Evolutionary conservation across 2,797 vertebrate genomes (phyloP).

Genomic region (Danionella dracula): DNA sequence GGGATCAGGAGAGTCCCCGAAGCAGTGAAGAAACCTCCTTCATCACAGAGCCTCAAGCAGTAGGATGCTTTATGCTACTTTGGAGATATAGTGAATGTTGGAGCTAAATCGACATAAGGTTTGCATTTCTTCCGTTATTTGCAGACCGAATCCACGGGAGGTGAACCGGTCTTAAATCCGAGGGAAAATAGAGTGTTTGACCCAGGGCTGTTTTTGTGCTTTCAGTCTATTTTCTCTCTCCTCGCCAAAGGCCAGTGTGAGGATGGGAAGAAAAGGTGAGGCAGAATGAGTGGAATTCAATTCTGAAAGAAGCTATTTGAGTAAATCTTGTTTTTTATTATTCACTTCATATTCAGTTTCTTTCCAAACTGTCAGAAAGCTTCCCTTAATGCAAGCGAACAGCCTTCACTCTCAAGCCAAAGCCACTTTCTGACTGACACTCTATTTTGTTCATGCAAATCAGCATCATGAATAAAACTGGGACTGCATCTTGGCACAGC

Average conservation of each 20-base stretch:
- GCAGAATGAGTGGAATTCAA: neutral
- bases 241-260: neutral
- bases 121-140: constrained; percentile 1
- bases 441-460: no score
- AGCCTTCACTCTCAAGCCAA: no score
- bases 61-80: neutral
- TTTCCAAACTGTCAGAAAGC: neutral
- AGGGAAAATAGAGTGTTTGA: constrained; percentile 10
- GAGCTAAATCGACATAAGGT: neutral
- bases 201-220: neutral
- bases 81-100: neutral
- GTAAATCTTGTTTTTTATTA: neutral
- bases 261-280: neutral
- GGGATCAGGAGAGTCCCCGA: constrained; percentile 23
- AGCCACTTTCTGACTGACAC: no score
- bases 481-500: no score
- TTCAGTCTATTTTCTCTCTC: constrained; percentile 5
- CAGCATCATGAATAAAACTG: no score
- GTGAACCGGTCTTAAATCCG: neutral
- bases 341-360: neutral
- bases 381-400: neutral
- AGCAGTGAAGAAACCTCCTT: neutral
- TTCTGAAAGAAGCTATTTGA: neutral
- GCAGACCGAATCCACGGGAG: neutral
- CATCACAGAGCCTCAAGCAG: constrained; percentile 6